A percentile compares a stretch with the other conserved stretches of the same genome.
These are phyloP conservation scores for Sandelia bainsii DNA, from an alignment of 2,797 vertebrate species.

Conservation along the genomic window DNA sequence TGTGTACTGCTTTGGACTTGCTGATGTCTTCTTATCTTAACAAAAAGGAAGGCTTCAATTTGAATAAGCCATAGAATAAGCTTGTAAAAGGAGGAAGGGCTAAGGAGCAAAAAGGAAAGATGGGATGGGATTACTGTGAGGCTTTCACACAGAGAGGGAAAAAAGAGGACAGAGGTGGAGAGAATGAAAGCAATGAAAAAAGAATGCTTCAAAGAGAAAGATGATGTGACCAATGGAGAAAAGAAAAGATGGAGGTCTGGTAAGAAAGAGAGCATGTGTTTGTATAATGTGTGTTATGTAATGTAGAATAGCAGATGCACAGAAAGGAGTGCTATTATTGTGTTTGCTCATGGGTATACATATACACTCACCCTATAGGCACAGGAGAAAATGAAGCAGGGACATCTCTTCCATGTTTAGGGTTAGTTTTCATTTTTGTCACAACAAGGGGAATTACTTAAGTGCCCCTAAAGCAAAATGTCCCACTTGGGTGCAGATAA, in stretches of 20 bases:
- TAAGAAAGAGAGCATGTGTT: conserved; percentile 48
- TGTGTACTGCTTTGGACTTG: conserved; percentile 55
- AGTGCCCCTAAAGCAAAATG: neutral
- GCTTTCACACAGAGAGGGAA: conserved; percentile 51
- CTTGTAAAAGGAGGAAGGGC: conserved; percentile 60
- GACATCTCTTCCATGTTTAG: conserved; percentile 16
- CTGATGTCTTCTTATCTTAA: conserved; percentile 65
- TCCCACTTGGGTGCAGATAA: conserved; percentile 1
- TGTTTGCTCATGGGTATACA: conserved; percentile 31
- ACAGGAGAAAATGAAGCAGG: neutral
- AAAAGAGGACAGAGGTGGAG: conserved; percentile 45
- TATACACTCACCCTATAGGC: neutral
- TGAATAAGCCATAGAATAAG: conserved; percentile 74
- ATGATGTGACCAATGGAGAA: conserved; percentile 59
- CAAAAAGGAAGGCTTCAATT: conserved; percentile 72
- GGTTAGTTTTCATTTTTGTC: conserved; percentile 15
- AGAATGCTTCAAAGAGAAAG: conserved; percentile 51
- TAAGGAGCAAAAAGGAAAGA: conserved; percentile 60
- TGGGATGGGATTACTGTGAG: conserved; percentile 70
- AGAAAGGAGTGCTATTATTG: conserved; percentile 21
- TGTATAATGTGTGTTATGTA: conserved; percentile 62
- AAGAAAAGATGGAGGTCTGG: conserved; percentile 43
- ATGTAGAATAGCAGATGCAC: conserved; percentile 42
- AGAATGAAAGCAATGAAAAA: conserved; percentile 46
- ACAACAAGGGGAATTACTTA: neutral